Conservation (phyloP, 2,888 invertebrate genomes). For the Mimumesa dahlbomi region DNA sequence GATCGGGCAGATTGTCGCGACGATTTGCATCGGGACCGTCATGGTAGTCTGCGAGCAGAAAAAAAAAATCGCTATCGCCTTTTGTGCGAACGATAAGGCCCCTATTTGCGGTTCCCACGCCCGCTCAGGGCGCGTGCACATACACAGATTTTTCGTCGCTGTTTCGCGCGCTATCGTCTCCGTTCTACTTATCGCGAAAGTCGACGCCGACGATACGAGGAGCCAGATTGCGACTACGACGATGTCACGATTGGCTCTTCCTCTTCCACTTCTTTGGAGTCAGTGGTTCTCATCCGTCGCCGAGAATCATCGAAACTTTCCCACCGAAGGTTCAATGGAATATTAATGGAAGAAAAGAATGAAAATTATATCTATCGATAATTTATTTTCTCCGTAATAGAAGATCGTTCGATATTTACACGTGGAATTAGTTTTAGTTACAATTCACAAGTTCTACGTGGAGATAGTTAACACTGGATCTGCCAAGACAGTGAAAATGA, state of each 20-base stretch:
- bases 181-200: constrained; percentile 59
- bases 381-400: too few relatives aligned
- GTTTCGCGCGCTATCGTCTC: constrained; percentile 53
- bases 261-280: constrained; percentile 24
- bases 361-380: too few relatives aligned
- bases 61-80: constrained; percentile 57
- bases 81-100: constrained; percentile 47
- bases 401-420: too few relatives aligned
- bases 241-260: constrained; percentile 43
- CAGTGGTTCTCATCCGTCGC: constrained; percentile 45
- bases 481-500: too few relatives aligned
- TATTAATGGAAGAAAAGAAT: too few relatives aligned
- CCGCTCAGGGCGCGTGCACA: constrained; percentile 39
- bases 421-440: too few relatives aligned
- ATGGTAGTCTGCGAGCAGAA: constrained; percentile 13
- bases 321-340: too few relatives aligned
- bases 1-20: constrained; percentile 25
- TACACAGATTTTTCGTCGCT: constrained; percentile 57
- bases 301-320: too few relatives aligned
- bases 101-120: constrained; percentile 66
- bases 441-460: too few relatives aligned
- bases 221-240: constrained; percentile 39
- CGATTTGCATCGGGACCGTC: constrained; percentile 34
- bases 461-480: too few relatives aligned
- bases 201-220: constrained; percentile 48